These are phyloP conservation scores for Danionella cerebrum DNA, from an alignment of 2,113 vertebrate genomes.

Conservation along the genomic window DNA sequence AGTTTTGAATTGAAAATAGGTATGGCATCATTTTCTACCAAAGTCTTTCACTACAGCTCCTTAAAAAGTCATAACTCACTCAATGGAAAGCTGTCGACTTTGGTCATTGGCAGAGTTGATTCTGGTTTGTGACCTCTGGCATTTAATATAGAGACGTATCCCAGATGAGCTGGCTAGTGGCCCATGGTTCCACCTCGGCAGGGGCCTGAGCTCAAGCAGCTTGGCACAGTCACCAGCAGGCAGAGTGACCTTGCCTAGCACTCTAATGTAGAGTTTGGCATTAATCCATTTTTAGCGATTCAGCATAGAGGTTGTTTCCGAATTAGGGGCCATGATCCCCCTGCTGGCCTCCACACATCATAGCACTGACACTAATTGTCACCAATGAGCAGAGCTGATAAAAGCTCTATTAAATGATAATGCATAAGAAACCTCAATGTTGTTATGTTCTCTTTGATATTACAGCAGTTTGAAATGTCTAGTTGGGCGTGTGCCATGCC, in stretches of 20 bases:
- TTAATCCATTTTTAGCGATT: constrained; percentile 58
- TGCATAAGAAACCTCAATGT: constrained; percentile 19
- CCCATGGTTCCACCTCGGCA: neutral
- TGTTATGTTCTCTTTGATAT: neutral
- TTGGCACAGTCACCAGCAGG: constrained; percentile 52
- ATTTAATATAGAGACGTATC: constrained; percentile 55
- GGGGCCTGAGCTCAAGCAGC: constrained; percentile 43
- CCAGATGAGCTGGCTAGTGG: constrained; percentile 59
- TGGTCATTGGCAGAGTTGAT: constrained; percentile 55
- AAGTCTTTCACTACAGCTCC: neutral
- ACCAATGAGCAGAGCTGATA: constrained; percentile 43
- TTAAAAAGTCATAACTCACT: constrained; percentile 13
- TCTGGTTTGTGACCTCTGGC: constrained; percentile 61
- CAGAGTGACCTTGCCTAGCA: constrained; percentile 61
- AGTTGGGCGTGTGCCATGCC: no score
- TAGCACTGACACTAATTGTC: constrained; percentile 61
- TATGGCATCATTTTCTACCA: no score
- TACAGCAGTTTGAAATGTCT: no score
- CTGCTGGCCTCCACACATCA: constrained; percentile 49
- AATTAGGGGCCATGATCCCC: constrained; percentile 51
- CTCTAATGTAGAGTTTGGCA: constrained; percentile 67
- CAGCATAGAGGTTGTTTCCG: constrained; percentile 23
- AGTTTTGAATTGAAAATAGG: no score
- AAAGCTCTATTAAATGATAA: constrained; percentile 40
- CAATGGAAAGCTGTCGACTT: constrained; percentile 2